A percentile compares a stretch with the other conserved stretches of the same genome.
These are phyloP conservation scores for Pheucticus melanocephalus DNA, from an alignment of 2,113 vertebrate genomes.

Conservation along the genomic window DNA sequence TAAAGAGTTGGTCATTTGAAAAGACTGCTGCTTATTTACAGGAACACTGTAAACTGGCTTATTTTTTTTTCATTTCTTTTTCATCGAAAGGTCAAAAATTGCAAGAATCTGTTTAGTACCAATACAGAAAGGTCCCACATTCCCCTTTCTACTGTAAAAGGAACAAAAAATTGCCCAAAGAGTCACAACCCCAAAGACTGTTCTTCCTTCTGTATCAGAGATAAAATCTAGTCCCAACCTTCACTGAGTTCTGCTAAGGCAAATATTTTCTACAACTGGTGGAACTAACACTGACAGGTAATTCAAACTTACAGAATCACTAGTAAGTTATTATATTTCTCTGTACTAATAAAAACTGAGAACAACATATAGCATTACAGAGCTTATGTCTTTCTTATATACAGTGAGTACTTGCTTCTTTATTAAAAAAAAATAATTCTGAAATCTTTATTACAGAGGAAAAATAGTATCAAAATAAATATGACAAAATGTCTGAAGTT, in stretches of 20 bases:
- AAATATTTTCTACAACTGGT: neutral
- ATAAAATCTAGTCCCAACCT: neutral
- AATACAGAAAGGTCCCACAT: neutral
- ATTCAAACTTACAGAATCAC: neutral
- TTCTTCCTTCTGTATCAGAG: neutral
- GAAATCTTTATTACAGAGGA: neutral
- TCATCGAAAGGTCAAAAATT: neutral
- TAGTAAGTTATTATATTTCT: neutral
- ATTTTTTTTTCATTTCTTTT: neutral
- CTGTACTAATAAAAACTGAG: neutral
- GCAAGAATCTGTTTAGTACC: neutral
- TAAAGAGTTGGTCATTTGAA: neutral
- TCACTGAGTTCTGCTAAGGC: neutral
- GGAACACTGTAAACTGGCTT: neutral
- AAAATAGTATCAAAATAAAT: neutral
- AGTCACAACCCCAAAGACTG: accelerated
- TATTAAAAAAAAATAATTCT: neutral
- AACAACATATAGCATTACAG: neutral
- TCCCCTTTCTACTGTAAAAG: neutral
- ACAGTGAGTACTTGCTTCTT: neutral
- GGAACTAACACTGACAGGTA: neutral
- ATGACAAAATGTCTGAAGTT: neutral
- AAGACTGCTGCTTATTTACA: neutral
- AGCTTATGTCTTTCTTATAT: neutral
- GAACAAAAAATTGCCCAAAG: neutral